Percentiles rank a stretch among this genome's conserved stretches.
Evolutionary conservation across 2,797 vertebrate genomes (phyloP).

Genomic region (Pipistrellus pipistrellus): DNA sequence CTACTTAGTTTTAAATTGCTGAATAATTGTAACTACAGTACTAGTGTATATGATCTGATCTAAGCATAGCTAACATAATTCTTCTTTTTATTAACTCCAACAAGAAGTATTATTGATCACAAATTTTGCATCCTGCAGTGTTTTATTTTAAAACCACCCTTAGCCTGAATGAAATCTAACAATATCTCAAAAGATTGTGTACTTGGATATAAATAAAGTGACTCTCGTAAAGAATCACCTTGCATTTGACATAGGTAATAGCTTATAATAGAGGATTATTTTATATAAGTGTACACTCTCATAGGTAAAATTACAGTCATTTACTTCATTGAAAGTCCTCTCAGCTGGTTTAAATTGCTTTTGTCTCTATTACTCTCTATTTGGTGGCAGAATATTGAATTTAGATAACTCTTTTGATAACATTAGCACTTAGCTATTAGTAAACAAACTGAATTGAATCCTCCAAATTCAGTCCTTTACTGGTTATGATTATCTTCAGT

Average conservation of each 20-base stretch:
- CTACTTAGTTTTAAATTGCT: neutral
- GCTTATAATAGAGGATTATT: slow-evolving; percentile 22
- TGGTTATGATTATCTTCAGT: neutral
- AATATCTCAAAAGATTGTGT: neutral
- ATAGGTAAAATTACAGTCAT: slow-evolving; percentile 6
- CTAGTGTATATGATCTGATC: neutral
- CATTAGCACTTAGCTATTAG: neutral
- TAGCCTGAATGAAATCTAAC: neutral
- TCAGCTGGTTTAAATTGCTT: slow-evolving; percentile 24
- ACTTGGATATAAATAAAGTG: slow-evolving; percentile 43
- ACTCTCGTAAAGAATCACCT: neutral
- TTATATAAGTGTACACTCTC: neutral
- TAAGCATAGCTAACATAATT: neutral
- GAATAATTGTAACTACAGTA: slow-evolving; percentile 44
- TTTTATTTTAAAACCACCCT: slow-evolving; percentile 52
- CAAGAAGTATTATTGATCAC: slow-evolving; percentile 3
- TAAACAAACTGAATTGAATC: slow-evolving; percentile 2
- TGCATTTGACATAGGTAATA: neutral
- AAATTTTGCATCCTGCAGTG: neutral
- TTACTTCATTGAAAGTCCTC: neutral
- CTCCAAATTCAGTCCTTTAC: slow-evolving; percentile 37
- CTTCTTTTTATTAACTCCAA: slow-evolving; percentile 18
- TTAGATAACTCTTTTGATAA: slow-evolving; percentile 49
- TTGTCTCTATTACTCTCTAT: slow-evolving; percentile 50
- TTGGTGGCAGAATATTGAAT: neutral